These are phyloP conservation scores for Thaumatotibia leucotreta DNA, from an alignment of 1,140 invertebrate genomes.

Conservation along the genomic window DNA sequence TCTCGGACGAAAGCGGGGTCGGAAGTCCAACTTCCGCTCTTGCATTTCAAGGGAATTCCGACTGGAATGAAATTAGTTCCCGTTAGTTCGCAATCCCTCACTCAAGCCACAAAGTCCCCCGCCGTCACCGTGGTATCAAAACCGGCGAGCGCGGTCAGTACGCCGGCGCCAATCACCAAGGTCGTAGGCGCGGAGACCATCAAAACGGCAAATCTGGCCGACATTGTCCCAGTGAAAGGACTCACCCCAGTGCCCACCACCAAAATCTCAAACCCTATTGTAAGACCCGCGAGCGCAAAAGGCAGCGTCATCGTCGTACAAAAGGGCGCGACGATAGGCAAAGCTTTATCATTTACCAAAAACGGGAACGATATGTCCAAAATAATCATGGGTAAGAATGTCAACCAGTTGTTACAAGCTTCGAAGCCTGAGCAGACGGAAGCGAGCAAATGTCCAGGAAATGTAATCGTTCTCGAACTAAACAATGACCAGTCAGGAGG, in stretches of 20 bases:
- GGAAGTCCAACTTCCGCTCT: constrained; percentile 57
- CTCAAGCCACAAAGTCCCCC: constrained; percentile 41
- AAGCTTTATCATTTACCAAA: constrained; percentile 67
- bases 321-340: constrained; percentile 63
- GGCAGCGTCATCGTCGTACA: constrained; percentile 71
- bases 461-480: constrained; percentile 70
- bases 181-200: constrained; percentile 61
- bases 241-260: constrained; percentile 47
- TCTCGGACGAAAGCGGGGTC: constrained; percentile 48
- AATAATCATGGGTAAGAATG: constrained; percentile 74
- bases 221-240: constrained; percentile 65
- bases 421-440: constrained; percentile 59
- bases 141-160: constrained; percentile 35
- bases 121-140: constrained; percentile 54
- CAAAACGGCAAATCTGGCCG: constrained; percentile 66
- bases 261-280: constrained; percentile 63
- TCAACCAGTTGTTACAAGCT: constrained; percentile 65
- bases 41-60: constrained; percentile 68
- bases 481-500: constrained; percentile 67
- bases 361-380: constrained; percentile 70
- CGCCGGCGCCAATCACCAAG: constrained; percentile 48
- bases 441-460: constrained; percentile 48
- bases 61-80: constrained; percentile 70
- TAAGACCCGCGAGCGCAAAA: constrained; percentile 58
- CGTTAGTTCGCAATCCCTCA: constrained; percentile 55